phyloP scores from a whole-genome alignment of 2,113 vertebrate genomes.

The Carlito syrichta region DNA sequence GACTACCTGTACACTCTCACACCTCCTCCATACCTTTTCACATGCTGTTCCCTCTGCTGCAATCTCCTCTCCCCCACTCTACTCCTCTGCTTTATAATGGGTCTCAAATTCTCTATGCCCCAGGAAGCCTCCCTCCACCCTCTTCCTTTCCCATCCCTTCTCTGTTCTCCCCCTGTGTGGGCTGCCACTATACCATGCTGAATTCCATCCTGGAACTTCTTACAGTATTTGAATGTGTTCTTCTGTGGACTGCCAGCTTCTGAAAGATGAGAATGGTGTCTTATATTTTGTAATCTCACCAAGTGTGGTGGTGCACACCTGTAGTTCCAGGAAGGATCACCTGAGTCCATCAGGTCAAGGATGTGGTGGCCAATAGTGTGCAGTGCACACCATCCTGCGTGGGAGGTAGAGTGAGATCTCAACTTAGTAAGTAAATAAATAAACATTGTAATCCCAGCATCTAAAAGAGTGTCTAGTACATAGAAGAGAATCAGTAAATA shows the following conservation, averaged over 20 bases:
- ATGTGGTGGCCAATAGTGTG: too few relatives aligned
- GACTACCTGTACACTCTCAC: not conserved
- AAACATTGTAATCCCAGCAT: not conserved
- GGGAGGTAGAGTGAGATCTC: too few relatives aligned
- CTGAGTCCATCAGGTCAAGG: too few relatives aligned
- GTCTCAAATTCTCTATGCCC: not conserved
- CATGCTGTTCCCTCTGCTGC: not conserved
- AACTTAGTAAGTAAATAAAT: too few relatives aligned
- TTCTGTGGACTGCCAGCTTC: not conserved
- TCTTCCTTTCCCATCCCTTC: not conserved
- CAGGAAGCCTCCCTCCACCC: not conserved
- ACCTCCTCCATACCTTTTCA: not conserved
- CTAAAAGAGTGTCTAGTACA: not conserved
- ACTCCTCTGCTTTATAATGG: not conserved
- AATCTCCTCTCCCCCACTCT: not conserved
- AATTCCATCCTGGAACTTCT: not conserved
- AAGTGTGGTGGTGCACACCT: too few relatives aligned
- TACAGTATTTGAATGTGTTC: accelerated
- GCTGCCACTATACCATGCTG: accelerated
- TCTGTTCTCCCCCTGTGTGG: not conserved
- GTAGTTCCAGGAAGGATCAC: too few relatives aligned
- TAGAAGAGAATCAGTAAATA: not conserved
- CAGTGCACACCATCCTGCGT: too few relatives aligned
- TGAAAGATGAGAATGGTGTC: not conserved
- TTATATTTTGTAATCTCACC: too few relatives aligned